phyloP scores from a whole-genome alignment of 2,113 vertebrate species.

The Zingel zingel region DNA sequence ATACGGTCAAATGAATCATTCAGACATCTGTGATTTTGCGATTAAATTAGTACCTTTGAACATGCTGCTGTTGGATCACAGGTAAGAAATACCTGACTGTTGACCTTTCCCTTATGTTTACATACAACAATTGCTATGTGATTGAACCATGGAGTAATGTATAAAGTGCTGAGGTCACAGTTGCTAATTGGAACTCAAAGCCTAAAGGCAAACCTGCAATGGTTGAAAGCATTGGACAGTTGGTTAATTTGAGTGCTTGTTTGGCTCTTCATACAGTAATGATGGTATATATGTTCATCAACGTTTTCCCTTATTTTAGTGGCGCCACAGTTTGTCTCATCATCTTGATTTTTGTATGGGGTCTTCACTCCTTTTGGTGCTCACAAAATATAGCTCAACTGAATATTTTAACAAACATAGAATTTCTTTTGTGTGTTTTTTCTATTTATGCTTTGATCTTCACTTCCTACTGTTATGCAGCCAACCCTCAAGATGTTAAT shows the following conservation, averaged over 20 bases:
- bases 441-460: slow-evolving; percentile 15
- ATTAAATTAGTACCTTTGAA: no score
- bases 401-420: neutral
- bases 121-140: neutral
- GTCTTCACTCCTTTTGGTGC: neutral
- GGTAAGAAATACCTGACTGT: neutral
- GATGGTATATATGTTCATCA: neutral
- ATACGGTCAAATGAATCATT: no score
- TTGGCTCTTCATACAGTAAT: neutral
- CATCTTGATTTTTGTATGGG: neutral
- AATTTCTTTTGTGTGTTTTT: neutral
- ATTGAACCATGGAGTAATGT: neutral
- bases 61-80: no score
- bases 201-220: neutral
- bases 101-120: neutral
- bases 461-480: neutral
- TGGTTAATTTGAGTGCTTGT: neutral
- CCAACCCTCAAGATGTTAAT: slow-evolving; percentile 40
- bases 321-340: neutral
- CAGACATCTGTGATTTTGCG: no score
- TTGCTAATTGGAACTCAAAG: neutral
- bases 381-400: neutral
- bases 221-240: neutral
- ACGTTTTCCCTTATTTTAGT: neutral
- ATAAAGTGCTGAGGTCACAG: neutral